These are phyloP conservation scores for Cryptus viduatorius DNA, from an alignment of 2,888 invertebrate species.

Conservation along the genomic window DNA sequence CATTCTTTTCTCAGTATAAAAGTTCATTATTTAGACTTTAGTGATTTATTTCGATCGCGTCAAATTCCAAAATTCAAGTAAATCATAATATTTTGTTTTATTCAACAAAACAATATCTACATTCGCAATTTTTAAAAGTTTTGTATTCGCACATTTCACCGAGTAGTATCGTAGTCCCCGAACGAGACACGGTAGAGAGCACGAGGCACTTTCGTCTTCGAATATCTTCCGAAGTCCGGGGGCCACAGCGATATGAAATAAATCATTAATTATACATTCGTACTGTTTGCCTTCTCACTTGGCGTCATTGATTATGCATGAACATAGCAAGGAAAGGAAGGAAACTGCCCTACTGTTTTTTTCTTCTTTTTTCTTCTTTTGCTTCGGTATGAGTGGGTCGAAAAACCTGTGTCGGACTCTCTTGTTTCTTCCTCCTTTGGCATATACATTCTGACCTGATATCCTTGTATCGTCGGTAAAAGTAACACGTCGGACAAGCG, in stretches of 20 bases:
- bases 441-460: background rate
- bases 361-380: background rate
- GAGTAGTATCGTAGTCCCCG: background rate
- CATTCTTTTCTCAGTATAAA: too few species aligned
- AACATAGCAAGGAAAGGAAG: slow-evolving; percentile 1
- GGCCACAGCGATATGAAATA: slow-evolving; percentile 2
- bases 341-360: slow-evolving; percentile 10
- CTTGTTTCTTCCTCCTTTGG: background rate
- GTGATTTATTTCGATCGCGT: too few species aligned
- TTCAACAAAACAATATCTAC: too few species aligned
- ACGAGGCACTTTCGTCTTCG: background rate
- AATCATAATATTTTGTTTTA: too few species aligned
- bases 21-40: too few species aligned
- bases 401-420: slow-evolving; percentile 2
- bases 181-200: background rate
- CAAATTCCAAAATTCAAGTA: too few species aligned
- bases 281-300: slow-evolving; percentile 36
- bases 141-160: background rate
- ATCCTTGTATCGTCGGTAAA: slow-evolving; percentile 4
- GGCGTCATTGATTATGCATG: slow-evolving; percentile 42
- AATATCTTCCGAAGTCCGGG: background rate
- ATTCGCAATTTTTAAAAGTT: background rate
- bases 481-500: slow-evolving; percentile 5
- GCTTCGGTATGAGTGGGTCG: background rate
- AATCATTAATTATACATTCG: slow-evolving; percentile 50